Evolutionary conservation across 1,140 invertebrate species (phyloP), one percentile per base, ranked within the genome.

Genomic region (Drosophila jambulina): DNA sequence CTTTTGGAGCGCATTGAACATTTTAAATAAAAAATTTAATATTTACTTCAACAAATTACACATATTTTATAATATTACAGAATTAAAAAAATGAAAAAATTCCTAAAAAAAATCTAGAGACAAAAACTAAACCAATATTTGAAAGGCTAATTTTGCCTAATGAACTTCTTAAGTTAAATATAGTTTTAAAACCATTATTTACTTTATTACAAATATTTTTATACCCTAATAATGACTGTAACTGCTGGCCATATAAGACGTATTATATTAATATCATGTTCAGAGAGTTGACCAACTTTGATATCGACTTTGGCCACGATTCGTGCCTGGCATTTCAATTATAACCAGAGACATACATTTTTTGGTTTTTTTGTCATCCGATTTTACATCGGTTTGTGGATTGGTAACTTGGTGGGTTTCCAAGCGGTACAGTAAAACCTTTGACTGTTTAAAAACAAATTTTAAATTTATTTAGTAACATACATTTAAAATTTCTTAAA

Each of bases 261-360:
- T 3, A 19, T 21, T 15, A 51, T 9, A 54, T 17, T 17, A 36
- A 54, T 17, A 54, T 36, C 5, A 43, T 34, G 5, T 34, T 27
- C n/a, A 23, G 13, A 69, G 45, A 69, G 61, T 51, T 69, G 61
- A 34, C 65, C 65, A 69, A 67, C 36, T 65, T 69, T 51, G 60
- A 15, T 13, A 48, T 38, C 60, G 63, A 36, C 58, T 65, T 65
- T 65, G 63, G 29, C 45, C 29, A 51, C 29, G 3, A 46, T 19
- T 19, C 58, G 63, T 60, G 63, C 9, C 29, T 19, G 45, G 63
- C 57, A 34, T 68, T 19, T 34, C 2, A 64, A 64, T 32, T 54
- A 38, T 25, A 56, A 56, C 9, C 12, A 25, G 34, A 40, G 19
- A 25, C 45, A 9, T 9, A 12, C 13, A 36, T 9, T 23, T 48